These are phyloP conservation scores for Eufriesea mexicana DNA, from an alignment of 1,140 invertebrate genomes.

Conservation along the genomic window DNA sequence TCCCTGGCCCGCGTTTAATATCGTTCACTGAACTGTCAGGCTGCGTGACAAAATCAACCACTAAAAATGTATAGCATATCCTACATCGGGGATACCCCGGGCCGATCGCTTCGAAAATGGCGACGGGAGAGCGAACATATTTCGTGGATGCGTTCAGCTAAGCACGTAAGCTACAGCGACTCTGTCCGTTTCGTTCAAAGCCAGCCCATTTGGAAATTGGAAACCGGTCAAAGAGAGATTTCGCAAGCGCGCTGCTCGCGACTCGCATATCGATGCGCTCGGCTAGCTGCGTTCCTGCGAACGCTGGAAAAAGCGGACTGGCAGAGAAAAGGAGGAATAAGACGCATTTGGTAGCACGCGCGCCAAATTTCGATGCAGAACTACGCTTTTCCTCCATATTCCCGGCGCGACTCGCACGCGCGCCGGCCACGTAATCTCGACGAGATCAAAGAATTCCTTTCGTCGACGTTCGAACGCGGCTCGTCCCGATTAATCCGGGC, in stretches of 20 bases:
- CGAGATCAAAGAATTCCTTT: too few relatives aligned
- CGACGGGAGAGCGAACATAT: too few relatives aligned
- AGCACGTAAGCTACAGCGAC: fast-evolving
- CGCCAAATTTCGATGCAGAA: constrained; percentile 68
- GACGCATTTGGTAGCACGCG: neutral
- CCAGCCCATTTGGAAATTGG: constrained; percentile 28
- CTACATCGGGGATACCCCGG: neutral
- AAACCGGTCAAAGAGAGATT: constrained; percentile 15
- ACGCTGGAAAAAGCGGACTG: neutral
- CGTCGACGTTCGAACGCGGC: too few relatives aligned
- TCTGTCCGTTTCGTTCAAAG: neutral
- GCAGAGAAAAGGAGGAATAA: neutral
- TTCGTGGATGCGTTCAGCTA: neutral
- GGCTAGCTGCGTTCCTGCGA: too few relatives aligned
- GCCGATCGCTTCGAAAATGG: neutral
- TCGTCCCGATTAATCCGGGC: neutral
- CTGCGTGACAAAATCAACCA: neutral
- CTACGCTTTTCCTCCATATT: neutral
- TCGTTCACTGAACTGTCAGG: neutral
- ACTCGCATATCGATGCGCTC: constrained; percentile 1
- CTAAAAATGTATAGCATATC: neutral
- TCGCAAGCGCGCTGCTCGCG: neutral
- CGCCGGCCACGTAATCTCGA: too few relatives aligned
- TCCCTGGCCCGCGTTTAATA: constrained; percentile 4
- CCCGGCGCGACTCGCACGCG: too few relatives aligned